phyloP scores from a whole-genome alignment of 2,888 invertebrate species.

The Hybos culiciformis region DNA sequence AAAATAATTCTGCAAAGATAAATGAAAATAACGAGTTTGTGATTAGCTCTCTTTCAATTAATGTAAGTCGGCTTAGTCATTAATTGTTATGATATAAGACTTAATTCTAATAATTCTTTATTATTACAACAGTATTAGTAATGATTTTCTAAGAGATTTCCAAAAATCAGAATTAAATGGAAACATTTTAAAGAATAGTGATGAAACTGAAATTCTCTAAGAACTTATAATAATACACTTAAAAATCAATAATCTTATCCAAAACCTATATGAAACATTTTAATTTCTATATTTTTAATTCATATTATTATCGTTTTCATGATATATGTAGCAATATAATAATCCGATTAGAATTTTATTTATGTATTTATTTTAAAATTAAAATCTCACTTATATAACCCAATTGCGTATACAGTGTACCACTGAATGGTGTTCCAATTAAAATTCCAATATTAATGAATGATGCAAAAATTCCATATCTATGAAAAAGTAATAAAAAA shows the following conservation, averaged over 20 bases:
- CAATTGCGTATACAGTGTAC: conserved; percentile 24
- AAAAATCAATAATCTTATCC: too few relatives aligned
- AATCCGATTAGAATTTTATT: neutral
- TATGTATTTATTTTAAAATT: neutral
- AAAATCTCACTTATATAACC: conserved; percentile 29
- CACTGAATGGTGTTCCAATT: conserved; percentile 29
- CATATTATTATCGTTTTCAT: neutral
- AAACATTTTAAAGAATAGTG: too few relatives aligned
- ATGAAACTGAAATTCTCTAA: too few relatives aligned
- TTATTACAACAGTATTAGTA: too few relatives aligned
- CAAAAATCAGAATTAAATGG: too few relatives aligned
- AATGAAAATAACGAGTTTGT: neutral
- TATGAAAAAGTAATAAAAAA: conserved; percentile 10
- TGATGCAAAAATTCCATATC: conserved; percentile 34
- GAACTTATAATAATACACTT: too few relatives aligned
- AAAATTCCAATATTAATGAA: conserved; percentile 29
- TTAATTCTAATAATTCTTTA: too few relatives aligned
- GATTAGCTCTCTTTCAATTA: too few relatives aligned
- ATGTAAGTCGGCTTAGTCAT: too few relatives aligned
- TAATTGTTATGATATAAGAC: too few relatives aligned
- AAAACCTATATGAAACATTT: too few relatives aligned
- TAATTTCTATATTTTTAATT: neutral
- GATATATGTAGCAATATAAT: neutral
- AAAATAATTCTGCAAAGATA: conserved; percentile 26
- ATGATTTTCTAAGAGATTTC: too few relatives aligned